A percentile compares a stretch with the other conserved stretches of the same genome.
phyloP scores from a whole-genome alignment of 2,113 vertebrate species.

The Nansenia antarctica region DNA sequence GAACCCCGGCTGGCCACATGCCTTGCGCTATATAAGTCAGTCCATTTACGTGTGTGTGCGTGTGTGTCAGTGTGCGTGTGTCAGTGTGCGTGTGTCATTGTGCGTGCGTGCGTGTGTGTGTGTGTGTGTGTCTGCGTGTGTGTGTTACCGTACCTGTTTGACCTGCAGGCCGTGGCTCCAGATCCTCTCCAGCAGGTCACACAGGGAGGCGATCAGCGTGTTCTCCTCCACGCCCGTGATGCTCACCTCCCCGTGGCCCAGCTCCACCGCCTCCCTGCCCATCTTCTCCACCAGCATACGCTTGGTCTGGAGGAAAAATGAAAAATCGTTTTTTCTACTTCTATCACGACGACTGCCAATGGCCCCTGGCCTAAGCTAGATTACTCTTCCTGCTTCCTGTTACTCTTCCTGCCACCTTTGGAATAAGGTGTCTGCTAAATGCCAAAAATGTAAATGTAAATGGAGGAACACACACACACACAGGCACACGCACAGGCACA shows the following conservation, averaged over 20 bases:
- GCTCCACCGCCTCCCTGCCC: conserved; percentile 94
- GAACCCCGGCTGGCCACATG: no score
- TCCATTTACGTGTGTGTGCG: neutral
- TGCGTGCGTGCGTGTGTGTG: neutral
- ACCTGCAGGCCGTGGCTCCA: conserved; percentile 96
- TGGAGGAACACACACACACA: no score
- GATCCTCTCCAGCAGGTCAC: conserved; percentile 95
- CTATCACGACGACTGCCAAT: no score
- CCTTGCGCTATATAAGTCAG: no score
- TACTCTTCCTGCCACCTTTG: no score
- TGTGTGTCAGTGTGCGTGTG: neutral
- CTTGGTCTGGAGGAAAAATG: conserved; percentile 82
- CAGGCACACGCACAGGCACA: neutral
- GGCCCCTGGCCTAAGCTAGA: no score
- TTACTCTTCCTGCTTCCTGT: no score
- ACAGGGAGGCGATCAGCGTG: conserved; percentile 94
- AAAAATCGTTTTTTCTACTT: no score
- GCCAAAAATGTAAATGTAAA: no score
- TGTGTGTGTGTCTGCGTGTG: neutral
- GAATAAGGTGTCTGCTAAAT: no score
- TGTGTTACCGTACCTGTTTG: conserved; percentile 82
- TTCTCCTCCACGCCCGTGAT: conserved; percentile 96
- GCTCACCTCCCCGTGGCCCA: conserved; percentile 95
- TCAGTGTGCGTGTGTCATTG: neutral
- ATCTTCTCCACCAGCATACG: conserved; percentile 99